Conservation (phyloP, 2,888 invertebrate genomes). For the Lordiphosa fenestrarum region DNA sequence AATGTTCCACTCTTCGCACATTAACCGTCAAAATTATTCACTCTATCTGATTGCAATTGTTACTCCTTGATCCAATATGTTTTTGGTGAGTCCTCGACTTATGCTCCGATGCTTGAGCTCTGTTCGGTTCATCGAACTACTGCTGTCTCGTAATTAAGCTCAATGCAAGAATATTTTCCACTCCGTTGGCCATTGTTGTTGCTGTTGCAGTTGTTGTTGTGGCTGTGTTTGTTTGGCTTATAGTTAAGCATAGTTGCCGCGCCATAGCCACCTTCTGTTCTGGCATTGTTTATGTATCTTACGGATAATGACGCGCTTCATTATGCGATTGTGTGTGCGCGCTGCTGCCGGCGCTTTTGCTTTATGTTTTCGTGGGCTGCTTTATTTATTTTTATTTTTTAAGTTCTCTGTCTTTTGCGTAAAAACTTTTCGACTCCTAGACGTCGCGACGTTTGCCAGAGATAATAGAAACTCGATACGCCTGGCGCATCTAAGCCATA, state of each 20-base stretch:
- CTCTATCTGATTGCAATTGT: too few species aligned
- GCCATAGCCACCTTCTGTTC: conserved; percentile 31
- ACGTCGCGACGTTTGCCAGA: conserved; percentile 70
- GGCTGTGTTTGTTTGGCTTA: conserved; percentile 53
- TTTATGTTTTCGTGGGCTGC: conserved; percentile 35
- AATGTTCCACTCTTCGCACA: too few species aligned
- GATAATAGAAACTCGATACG: conserved; percentile 76
- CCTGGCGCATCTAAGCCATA: conserved; percentile 73
- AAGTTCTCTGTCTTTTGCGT: conserved; percentile 53
- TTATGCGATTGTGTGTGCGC: conserved; percentile 57
- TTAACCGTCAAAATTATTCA: too few species aligned
- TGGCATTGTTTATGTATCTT: conserved; percentile 68
- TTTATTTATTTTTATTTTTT: conserved; percentile 46
- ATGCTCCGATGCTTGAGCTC: conserved; percentile 11
- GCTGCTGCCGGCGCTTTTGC: conserved; percentile 36
- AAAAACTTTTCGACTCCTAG: conserved; percentile 73
- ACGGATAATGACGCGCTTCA: conserved; percentile 75
- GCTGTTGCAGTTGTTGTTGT: conserved; percentile 20
- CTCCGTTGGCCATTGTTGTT: conserved; percentile 49
- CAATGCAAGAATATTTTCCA: conserved; percentile 60
- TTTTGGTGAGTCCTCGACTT: too few species aligned
- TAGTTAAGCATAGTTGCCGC: conserved; percentile 50
- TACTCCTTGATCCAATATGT: too few species aligned
- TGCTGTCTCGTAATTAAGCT: conserved; percentile 61
- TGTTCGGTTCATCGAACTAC: conserved; percentile 45